Evolutionary conservation across 2,888 invertebrate species (phyloP), one percentile per base, ranked within the genome.

Genomic region (Eucera pruinosa): DNA sequence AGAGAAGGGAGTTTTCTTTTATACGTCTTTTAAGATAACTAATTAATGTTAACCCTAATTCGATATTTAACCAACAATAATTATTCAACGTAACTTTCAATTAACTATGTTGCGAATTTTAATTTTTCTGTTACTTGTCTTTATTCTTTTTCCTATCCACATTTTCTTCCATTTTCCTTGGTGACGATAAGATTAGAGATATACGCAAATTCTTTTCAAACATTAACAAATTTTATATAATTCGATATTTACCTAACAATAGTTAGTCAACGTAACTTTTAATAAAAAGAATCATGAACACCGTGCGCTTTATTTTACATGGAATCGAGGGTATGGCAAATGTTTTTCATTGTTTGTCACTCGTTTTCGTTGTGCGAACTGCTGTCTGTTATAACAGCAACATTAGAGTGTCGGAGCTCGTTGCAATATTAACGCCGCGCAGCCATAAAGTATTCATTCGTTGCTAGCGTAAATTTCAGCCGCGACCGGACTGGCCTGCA

Each of bases 381-480:
- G 7, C 1, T n/a, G 55, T 43, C 45, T 27, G 43, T 25, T 23
- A 20, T 43, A 2, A 41, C 15, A 27, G 54, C 9, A n/a, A 39
- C 52, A 52, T 47, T 43, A 70, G 18, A 54, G 27, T 43, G 20
- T 4, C 15, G 18, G 9, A 2, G 3, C 18, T n/a, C 18, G 25
- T 9, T 64, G 58, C n/a, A 70, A 65, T 36, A 61, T 77, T 71
- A 77, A 78, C 48, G 54, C 15, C 9, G 13, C 55, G 20, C 18
- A n/a, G 0, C 20, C 3, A 61, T 78, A 74, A 65, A 69, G 50
- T 66, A 80, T 78, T 78, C 65, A 78, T 73, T 66, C 39, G 57
- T 33, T 61, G 27, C 61, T 20, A n/a, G 61, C 47, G 68, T 78
- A 78, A 74, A 78, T 80, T 79, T 57, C 41, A 61, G 13, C 39